Percentiles rank a stretch among this genome's conserved stretches.
These are phyloP conservation scores for Tetrao urogallus DNA, from an alignment of 2,113 vertebrate genomes.

Conservation along the genomic window DNA sequence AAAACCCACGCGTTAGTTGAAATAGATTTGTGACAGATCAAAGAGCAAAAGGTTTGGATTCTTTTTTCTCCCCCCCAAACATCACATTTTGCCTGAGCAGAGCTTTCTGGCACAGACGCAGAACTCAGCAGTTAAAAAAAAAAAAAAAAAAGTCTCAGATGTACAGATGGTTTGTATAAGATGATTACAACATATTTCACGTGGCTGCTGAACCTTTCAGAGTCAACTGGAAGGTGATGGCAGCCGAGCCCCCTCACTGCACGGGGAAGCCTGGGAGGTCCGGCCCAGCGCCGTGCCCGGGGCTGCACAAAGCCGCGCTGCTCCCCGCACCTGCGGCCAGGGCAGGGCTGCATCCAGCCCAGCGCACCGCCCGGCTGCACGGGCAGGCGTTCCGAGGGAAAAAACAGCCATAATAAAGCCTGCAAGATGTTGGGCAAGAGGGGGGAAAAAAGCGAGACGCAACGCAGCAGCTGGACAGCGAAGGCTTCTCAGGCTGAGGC, in stretches of 20 bases:
- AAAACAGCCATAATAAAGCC: neutral
- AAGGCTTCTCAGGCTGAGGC: neutral
- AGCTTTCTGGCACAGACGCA: neutral
- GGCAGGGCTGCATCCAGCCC: conserved; percentile 7
- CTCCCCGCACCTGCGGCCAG: neutral
- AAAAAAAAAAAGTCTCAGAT: neutral
- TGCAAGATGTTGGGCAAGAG: neutral
- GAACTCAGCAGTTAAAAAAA: neutral
- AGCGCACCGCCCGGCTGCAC: neutral
- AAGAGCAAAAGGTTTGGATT: neutral
- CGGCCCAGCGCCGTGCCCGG: fast-evolving
- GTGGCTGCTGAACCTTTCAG: neutral
- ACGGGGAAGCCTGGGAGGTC: conserved; percentile 18
- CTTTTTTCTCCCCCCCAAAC: neutral
- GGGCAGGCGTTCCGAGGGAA: neutral
- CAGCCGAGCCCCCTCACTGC: neutral
- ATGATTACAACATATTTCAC: conserved; percentile 5
- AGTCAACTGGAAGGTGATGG: neutral
- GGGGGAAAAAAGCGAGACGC: neutral
- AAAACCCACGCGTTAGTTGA: neutral
- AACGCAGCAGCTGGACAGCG: conserved; percentile 34
- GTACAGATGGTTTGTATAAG: conserved; percentile 62
- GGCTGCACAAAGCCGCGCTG: neutral
- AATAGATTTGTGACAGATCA: neutral
- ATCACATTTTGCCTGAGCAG: neutral